Conservation (phyloP, 2,797 vertebrate species). For the Tiaroga cobitis region DNA sequence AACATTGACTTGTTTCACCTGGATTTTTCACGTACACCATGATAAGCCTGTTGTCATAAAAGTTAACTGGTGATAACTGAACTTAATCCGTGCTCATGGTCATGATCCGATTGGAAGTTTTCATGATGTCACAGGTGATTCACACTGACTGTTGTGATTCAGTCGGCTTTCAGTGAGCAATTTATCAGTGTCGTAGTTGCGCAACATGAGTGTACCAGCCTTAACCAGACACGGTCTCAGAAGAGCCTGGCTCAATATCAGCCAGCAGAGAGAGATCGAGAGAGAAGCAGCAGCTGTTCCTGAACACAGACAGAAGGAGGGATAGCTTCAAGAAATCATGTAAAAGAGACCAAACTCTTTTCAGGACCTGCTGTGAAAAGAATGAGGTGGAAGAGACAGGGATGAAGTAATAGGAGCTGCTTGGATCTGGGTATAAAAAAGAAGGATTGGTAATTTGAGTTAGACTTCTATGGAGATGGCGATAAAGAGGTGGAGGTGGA, state of each 20-base stretch:
- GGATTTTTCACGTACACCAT: neutral
- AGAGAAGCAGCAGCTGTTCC: constrained; percentile 35
- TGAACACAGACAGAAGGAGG: constrained; percentile 14
- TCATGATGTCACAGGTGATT: neutral
- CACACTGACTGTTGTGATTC: constrained; percentile 28
- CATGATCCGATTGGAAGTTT: constrained; percentile 8
- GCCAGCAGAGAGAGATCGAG: neutral
- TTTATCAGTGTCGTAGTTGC: constrained; percentile 50
- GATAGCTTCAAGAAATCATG: neutral
- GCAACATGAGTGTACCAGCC: constrained; percentile 49
- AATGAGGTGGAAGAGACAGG: constrained; percentile 32
- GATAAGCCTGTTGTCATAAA: constrained; percentile 12
- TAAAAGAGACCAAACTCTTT: constrained; percentile 51
- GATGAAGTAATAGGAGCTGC: constrained; percentile 34
- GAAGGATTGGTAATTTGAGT: constrained; percentile 12
- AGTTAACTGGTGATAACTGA: neutral
- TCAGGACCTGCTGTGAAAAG: constrained; percentile 16
- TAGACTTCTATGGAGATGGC: neutral
- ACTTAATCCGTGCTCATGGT: neutral
- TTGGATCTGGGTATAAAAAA: neutral
- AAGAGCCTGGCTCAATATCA: constrained; percentile 39
- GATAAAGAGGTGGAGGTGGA: constrained; percentile 29
- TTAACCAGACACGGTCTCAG: constrained; percentile 30
- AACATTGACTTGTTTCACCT: neutral
- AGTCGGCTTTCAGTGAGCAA: constrained; percentile 20